Percentiles rank a stretch among this genome's conserved stretches.
Conservation (phyloP, 1,140 invertebrate species). For the Ladona fulva region DNA sequence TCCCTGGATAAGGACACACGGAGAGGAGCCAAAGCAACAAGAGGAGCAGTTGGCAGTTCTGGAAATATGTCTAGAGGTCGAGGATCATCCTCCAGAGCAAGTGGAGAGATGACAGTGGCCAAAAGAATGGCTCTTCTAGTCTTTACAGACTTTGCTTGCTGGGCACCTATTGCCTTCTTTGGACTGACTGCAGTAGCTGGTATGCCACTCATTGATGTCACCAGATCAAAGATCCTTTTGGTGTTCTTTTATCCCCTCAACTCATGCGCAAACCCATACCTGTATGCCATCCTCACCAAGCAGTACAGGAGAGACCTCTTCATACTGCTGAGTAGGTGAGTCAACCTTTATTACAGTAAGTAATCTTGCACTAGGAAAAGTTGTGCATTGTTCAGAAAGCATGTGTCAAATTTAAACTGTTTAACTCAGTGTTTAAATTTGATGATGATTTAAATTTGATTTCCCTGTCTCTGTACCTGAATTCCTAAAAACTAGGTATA, state of each 20-base stretch:
- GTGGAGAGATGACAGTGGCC: conserved; percentile 35
- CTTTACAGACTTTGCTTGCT: conserved; percentile 54
- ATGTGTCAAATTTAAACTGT: too few relatives aligned
- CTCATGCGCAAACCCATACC: conserved; percentile 82
- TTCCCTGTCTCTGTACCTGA: too few relatives aligned
- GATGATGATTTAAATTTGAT: too few relatives aligned
- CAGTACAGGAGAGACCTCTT: conserved; percentile 72
- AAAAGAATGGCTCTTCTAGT: conserved; percentile 57
- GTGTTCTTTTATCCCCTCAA: conserved; percentile 90
- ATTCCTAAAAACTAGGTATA: too few relatives aligned
- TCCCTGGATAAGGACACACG: conserved; percentile 27
- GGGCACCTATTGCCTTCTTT: conserved; percentile 50
- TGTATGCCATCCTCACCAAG: conserved; percentile 82
- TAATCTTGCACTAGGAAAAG: too few relatives aligned
- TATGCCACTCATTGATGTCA: conserved; percentile 47
- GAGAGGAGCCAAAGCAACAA: conserved; percentile 32
- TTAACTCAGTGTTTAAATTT: too few relatives aligned
- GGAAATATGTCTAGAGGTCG: background rate
- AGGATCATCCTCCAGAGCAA: background rate
- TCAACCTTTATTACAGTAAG: too few relatives aligned
- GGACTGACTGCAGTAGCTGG: conserved; percentile 50
- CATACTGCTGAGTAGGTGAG: background rate
- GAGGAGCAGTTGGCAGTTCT: background rate
- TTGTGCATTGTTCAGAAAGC: too few relatives aligned
- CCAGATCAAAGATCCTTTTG: conserved; percentile 42